A percentile compares a stretch with the other conserved stretches of the same genome.
phyloP scores from a whole-genome alignment of 2,888 invertebrate species.

The Campoletis raptor region DNA sequence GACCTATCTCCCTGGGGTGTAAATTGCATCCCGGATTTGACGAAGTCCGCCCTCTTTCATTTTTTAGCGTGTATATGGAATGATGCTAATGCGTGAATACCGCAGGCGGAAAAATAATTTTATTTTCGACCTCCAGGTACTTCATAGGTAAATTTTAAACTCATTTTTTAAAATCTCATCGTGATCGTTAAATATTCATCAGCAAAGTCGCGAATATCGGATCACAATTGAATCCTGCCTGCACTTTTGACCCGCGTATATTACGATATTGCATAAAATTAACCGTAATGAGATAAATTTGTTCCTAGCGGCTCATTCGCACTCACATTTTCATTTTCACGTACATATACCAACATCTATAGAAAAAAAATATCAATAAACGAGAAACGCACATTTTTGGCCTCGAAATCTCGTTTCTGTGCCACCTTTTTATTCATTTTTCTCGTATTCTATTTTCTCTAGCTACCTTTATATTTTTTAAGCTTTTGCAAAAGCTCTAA shows the following conservation, averaged over 20 bases:
- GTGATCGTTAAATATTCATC: conserved; percentile 41
- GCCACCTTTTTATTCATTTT: neutral
- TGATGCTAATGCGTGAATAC: conserved; percentile 25
- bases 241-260: neutral
- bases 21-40: conserved; percentile 31
- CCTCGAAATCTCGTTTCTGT: neutral
- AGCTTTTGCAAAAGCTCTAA: conserved; percentile 17
- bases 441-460: neutral
- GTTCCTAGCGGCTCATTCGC: neutral
- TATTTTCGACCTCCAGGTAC: conserved; percentile 8
- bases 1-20: neutral
- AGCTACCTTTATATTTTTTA: conserved; percentile 14
- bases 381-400: neutral
- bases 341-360: neutral
- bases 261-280: neutral
- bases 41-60: conserved; percentile 26
- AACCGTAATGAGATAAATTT: neutral
- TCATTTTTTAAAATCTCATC: neutral
- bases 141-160: conserved; percentile 2
- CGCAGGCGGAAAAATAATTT: conserved; percentile 37
- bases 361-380: neutral
- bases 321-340: neutral
- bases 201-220: neutral
- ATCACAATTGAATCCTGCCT: neutral
- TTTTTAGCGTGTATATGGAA: conserved; percentile 31